Evolutionary conservation across 2,113 vertebrate genomes (phyloP).

Genomic region (Craseonycteris thonglongyai): DNA sequence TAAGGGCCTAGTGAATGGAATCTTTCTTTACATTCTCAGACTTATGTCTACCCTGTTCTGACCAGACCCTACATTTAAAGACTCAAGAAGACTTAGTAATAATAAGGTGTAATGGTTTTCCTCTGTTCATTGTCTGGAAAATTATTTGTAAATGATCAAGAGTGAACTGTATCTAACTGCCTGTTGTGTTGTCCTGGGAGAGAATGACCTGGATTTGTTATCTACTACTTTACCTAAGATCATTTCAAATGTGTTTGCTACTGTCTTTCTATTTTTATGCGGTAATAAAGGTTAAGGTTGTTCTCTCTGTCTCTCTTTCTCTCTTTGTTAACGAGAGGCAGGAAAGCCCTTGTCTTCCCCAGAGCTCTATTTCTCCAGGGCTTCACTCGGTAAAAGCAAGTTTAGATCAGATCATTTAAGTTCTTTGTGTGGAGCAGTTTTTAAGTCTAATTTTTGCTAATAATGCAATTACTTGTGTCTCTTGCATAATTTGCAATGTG

Average conservation of each 20-base stretch:
- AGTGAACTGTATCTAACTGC: background rate
- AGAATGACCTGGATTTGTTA: background rate
- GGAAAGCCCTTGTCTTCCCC: background rate
- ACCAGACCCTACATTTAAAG: background rate
- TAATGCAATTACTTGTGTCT: constrained; percentile 64
- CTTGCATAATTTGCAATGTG: constrained; percentile 57
- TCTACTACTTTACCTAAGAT: background rate
- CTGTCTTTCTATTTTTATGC: background rate
- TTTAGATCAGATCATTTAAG: constrained; percentile 65
- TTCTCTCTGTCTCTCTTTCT: background rate
- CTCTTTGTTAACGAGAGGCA: constrained; percentile 22
- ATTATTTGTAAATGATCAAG: background rate
- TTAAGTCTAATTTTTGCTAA: constrained; percentile 67
- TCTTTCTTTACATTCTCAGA: background rate
- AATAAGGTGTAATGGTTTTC: background rate
- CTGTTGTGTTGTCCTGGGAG: background rate
- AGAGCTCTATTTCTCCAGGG: constrained; percentile 43
- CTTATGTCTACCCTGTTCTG: background rate
- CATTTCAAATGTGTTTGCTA: background rate
- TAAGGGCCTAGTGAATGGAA: background rate
- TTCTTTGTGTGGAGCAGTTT: constrained; percentile 67
- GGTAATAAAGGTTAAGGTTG: background rate
- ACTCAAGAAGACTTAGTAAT: background rate
- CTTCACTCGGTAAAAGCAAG: constrained; percentile 30
- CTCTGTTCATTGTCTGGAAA: background rate